These are phyloP conservation scores for Serinus canaria DNA, from an alignment of 2,113 vertebrate species.

Conservation along the genomic window DNA sequence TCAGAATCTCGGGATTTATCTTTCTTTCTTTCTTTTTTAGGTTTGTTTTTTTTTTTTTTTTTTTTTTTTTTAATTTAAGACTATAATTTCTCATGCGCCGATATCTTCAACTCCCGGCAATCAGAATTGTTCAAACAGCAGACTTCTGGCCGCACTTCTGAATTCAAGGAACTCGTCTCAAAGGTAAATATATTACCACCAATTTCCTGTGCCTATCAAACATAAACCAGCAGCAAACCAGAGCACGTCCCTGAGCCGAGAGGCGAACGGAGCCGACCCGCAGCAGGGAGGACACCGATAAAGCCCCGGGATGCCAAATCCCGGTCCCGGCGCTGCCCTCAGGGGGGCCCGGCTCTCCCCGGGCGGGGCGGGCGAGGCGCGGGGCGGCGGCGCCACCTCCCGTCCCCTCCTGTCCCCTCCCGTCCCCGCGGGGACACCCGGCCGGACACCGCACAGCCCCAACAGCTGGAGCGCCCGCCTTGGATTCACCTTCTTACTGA, in stretches of 20 bases:
- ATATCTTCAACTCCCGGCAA: not conserved
- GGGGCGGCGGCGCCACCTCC: not conserved
- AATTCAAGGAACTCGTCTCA: not conserved
- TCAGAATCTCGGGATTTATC: not conserved
- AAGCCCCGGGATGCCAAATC: rapidly evolving
- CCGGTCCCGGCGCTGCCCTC: not conserved
- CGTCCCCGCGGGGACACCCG: too few relatives aligned
- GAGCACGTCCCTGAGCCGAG: not conserved
- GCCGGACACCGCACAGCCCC: too few relatives aligned
- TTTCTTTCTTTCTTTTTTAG: too few relatives aligned
- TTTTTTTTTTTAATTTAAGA: not conserved
- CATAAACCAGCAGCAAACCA: not conserved
- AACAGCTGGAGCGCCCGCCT: too few relatives aligned
- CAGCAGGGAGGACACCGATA: rapidly evolving
- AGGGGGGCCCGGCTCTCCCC: not conserved
- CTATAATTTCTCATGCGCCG: not conserved
- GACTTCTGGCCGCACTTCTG: not conserved
- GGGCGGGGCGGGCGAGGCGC: not conserved
- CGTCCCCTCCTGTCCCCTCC: not conserved
- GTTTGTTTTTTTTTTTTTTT: too few relatives aligned
- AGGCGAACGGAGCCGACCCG: not conserved
- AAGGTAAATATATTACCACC: not conserved
- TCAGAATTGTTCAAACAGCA: not conserved
- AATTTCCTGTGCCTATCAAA: not conserved
- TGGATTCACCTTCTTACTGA: not conserved